Percentiles rank a stretch among this genome's conserved stretches.
Conservation (phyloP, 1,140 invertebrate genomes). For the Coelopa frigida region DNA sequence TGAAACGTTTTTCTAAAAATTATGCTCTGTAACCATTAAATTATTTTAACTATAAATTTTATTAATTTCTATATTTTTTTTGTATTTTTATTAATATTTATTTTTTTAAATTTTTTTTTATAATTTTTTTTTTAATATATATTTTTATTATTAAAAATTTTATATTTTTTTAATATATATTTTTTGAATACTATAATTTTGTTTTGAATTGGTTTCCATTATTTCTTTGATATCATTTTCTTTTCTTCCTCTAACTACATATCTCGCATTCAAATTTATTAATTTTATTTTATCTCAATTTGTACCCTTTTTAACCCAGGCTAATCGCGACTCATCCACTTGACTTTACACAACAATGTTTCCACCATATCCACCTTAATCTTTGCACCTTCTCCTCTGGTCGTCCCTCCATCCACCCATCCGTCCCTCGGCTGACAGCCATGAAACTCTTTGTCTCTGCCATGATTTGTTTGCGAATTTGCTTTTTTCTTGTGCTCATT, state of each 20-base stretch:
- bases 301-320: not conserved
- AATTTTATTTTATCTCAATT: not conserved
- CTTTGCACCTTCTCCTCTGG: not conserved
- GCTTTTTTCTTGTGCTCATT: constrained; percentile 2
- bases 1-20: no score
- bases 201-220: not conserved
- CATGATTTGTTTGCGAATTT: constrained; percentile 4
- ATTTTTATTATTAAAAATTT: not conserved
- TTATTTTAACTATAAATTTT: not conserved
- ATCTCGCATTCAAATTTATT: not conserved
- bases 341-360: no score
- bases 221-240: constrained; percentile 3
- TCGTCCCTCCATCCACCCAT: not conserved
- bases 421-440: not conserved
- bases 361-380: no score
- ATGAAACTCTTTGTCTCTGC: not conserved
- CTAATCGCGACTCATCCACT: no score
- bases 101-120: not conserved
- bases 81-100: not conserved
- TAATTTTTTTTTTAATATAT: not conserved
- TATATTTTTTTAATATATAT: constrained; percentile 1
- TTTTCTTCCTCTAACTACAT: not conserved
- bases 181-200: not conserved
- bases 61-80: not conserved
- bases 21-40: no score